phyloP scores from a whole-genome alignment of 1,140 invertebrate species.

The Adoxophyes honmai region DNA sequence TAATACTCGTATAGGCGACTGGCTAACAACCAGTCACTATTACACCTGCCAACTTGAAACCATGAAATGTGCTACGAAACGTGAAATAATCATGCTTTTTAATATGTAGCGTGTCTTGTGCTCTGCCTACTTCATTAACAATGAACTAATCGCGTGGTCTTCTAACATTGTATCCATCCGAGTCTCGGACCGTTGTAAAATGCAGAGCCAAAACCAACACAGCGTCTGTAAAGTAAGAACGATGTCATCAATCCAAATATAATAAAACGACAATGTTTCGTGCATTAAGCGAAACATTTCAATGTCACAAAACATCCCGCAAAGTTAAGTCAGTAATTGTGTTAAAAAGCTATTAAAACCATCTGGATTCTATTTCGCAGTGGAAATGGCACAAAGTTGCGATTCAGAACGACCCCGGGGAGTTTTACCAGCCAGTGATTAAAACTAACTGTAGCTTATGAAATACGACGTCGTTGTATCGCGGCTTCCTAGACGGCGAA shows the following conservation, averaged over 20 bases:
- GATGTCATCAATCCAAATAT: neutral
- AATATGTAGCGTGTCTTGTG: too few relatives aligned
- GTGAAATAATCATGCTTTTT: too few relatives aligned
- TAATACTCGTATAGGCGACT: too few relatives aligned
- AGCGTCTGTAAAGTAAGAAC: too few relatives aligned
- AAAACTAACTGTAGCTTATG: conserved; percentile 9
- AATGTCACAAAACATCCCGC: conserved; percentile 27
- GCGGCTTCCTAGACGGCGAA: neutral
- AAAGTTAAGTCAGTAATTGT: conserved; percentile 33
- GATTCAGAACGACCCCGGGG: conserved; percentile 28
- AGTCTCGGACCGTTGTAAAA: too few relatives aligned
- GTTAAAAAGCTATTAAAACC: conserved; percentile 53
- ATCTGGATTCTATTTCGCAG: conserved; percentile 35
- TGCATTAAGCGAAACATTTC: conserved; percentile 25
- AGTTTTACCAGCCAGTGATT: conserved; percentile 15
- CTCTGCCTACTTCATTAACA: too few relatives aligned
- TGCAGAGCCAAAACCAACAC: too few relatives aligned
- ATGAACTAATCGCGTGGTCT: too few relatives aligned
- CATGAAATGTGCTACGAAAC: too few relatives aligned
- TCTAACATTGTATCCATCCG: too few relatives aligned
- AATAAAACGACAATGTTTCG: neutral
- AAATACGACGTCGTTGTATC: conserved; percentile 4
- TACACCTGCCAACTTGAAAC: too few relatives aligned
- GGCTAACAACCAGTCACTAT: too few relatives aligned
- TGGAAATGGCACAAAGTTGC: conserved; percentile 30